Conservation (phyloP, 2,888 invertebrate species). For the Tupiocoris notatus region DNA sequence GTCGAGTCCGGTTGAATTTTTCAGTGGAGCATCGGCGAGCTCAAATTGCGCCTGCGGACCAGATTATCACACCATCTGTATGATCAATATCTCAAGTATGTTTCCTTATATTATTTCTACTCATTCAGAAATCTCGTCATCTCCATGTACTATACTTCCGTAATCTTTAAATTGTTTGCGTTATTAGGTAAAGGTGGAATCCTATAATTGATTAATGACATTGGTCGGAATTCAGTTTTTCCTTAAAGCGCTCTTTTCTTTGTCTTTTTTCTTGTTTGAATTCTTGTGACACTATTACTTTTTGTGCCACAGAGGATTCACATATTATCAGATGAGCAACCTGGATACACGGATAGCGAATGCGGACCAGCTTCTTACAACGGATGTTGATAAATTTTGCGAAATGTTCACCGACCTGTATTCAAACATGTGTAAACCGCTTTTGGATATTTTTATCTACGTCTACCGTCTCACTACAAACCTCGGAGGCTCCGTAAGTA, state of each 20-base stretch:
- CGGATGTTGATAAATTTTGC: conserved; percentile 97
- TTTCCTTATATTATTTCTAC: too few relatives aligned
- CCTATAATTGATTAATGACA: too few relatives aligned
- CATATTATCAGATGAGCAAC: conserved; percentile 95
- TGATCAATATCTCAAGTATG: conserved; percentile 88
- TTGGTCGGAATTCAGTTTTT: too few relatives aligned
- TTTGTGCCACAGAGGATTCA: conserved; percentile 89
- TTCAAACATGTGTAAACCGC: conserved; percentile 93
- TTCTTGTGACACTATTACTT: too few relatives aligned
- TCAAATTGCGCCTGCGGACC: conserved; percentile 86
- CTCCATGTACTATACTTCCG: too few relatives aligned
- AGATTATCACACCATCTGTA: conserved; percentile 84
- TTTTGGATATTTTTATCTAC: conserved; percentile 92
- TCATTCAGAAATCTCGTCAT: too few relatives aligned
- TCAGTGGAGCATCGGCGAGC: conserved; percentile 85
- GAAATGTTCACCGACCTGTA: conserved; percentile 93
- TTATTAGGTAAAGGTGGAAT: too few relatives aligned
- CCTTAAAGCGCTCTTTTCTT: too few relatives aligned
- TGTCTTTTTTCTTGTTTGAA: too few relatives aligned
- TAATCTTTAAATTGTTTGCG: too few relatives aligned
- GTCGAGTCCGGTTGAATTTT: conserved; percentile 47
- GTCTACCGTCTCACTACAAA: conserved; percentile 83
- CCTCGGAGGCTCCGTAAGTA: conserved; percentile 71
- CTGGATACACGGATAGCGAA: conserved; percentile 92
- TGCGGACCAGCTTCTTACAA: conserved; percentile 92